Evolutionary conservation across 2,888 invertebrate genomes (phyloP).

Genomic region (Branchinecta sandiegonensis): DNA sequence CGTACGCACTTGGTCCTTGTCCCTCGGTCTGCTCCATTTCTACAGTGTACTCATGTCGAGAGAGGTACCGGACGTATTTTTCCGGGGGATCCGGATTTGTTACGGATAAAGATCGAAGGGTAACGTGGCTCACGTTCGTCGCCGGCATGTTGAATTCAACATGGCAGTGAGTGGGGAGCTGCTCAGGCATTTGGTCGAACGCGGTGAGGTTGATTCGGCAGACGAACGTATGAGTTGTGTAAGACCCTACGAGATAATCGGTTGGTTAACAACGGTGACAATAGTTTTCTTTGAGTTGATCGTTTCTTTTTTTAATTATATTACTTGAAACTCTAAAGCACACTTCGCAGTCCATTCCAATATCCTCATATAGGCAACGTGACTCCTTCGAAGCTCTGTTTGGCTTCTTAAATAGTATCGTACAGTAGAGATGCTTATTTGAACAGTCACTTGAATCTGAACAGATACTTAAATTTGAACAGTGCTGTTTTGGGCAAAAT

Average conservation of each 20-base stretch:
- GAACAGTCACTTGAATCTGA: no score
- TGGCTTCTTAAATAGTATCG: no score
- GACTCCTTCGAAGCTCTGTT: no score
- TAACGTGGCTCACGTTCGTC: constrained; percentile 83
- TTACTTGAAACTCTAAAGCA: no score
- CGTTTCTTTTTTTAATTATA: no score
- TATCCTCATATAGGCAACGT: no score
- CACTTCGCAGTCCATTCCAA: no score
- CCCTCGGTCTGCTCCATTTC: constrained; percentile 76
- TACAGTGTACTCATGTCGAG: constrained; percentile 87
- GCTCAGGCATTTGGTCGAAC: constrained; percentile 91
- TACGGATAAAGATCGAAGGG: constrained; percentile 82
- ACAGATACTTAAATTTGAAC: no score
- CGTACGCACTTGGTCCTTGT: constrained; percentile 49
- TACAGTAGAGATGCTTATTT: no score
- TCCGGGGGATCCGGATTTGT: constrained; percentile 69
- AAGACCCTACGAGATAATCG: constrained; percentile 56
- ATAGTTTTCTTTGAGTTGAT: no score
- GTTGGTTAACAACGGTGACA: no score
- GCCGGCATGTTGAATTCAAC: constrained; percentile 99
- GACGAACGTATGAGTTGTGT: constrained; percentile 90
- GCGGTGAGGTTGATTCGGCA: constrained; percentile 89
- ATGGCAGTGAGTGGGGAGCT: constrained; percentile 68
- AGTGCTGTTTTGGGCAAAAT: no score
- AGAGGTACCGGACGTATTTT: constrained; percentile 92